A percentile compares a stretch with the other conserved stretches of the same genome.
phyloP scores from a whole-genome alignment of 1,140 invertebrate species.

The Ectropis grisescens region DNA sequence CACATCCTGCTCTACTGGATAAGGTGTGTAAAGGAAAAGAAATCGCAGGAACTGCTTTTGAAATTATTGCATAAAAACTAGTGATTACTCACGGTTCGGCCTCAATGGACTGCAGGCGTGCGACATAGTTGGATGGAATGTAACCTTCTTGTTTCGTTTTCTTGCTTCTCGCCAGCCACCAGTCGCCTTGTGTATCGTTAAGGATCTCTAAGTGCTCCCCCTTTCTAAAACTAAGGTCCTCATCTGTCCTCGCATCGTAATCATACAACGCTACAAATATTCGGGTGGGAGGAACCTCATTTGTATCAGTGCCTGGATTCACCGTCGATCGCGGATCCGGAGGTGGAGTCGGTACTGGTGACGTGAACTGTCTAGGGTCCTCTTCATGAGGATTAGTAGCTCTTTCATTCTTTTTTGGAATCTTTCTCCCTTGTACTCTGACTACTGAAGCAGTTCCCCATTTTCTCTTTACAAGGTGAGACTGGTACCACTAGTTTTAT shows the following conservation, averaged over 20 bases:
- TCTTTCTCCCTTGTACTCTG: constrained; percentile 75
- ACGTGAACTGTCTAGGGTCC: constrained; percentile 72
- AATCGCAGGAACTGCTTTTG: constrained; percentile 49
- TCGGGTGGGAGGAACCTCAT: constrained; percentile 77
- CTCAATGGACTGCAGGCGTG: constrained; percentile 98
- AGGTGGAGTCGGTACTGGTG: constrained; percentile 75
- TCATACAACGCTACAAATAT: constrained; percentile 98
- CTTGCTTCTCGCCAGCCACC: constrained; percentile 98
- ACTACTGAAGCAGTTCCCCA: constrained; percentile 83
- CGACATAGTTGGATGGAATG: constrained; percentile 99
- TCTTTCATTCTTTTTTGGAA: constrained; percentile 75
- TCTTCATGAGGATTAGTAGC: constrained; percentile 73
- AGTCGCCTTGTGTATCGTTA: constrained; percentile 97
- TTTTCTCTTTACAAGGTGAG: constrained; percentile 71
- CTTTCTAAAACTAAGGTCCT: constrained; percentile 98
- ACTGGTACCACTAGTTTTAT: constrained; percentile 58
- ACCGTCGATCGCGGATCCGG: constrained; percentile 73
- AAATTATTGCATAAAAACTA: constrained; percentile 57
- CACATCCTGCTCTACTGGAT: constrained; percentile 8
- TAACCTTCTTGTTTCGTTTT: constrained; percentile 96
- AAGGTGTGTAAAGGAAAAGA: constrained; percentile 38
- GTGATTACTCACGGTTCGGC: constrained; percentile 95
- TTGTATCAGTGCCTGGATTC: constrained; percentile 56
- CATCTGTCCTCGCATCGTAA: constrained; percentile 98
- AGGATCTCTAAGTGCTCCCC: constrained; percentile 98